Conservation (phyloP, 2,888 invertebrate species). For the Ypsolopha sequella region DNA sequence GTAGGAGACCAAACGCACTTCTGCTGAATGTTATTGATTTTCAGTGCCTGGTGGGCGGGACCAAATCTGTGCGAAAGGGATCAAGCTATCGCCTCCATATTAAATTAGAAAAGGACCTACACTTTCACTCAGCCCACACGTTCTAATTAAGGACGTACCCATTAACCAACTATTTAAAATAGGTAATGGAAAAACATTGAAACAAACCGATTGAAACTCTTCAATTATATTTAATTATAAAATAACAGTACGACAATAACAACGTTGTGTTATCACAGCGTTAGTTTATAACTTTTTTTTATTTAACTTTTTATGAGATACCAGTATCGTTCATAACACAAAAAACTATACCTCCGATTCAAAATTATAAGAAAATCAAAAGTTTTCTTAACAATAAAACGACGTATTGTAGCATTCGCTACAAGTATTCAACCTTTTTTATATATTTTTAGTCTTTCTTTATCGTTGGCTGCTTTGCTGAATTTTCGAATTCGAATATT, state of each 20-base stretch:
- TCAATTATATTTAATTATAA: too few relatives aligned
- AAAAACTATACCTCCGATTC: too few relatives aligned
- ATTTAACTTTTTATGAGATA: too few relatives aligned
- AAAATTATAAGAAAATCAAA: too few relatives aligned
- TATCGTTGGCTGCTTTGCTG: too few relatives aligned
- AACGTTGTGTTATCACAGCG: too few relatives aligned
- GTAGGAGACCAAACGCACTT: conserved; percentile 63
- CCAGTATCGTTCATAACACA: too few relatives aligned
- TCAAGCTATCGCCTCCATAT: conserved; percentile 61
- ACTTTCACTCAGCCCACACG: conserved; percentile 52
- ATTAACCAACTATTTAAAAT: conserved; percentile 69
- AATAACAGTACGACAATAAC: too few relatives aligned
- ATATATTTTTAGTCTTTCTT: too few relatives aligned
- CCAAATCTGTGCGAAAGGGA: conserved; percentile 65
- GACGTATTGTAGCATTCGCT: conserved; percentile 19
- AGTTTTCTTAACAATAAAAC: conserved; percentile 29
- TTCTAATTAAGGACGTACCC: conserved; percentile 68
- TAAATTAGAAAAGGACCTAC: conserved; percentile 62
- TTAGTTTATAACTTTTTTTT: too few relatives aligned
- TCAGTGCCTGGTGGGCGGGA: conserved; percentile 64
- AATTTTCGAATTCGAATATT: too few relatives aligned
- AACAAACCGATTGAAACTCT: background rate
- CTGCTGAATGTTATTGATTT: conserved; percentile 68
- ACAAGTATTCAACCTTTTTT: too few relatives aligned
- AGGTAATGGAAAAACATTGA: conserved; percentile 56